Evolutionary conservation across 2,888 invertebrate genomes (phyloP), one percentile per base, ranked within the genome.

Genomic region (Dione juno): DNA sequence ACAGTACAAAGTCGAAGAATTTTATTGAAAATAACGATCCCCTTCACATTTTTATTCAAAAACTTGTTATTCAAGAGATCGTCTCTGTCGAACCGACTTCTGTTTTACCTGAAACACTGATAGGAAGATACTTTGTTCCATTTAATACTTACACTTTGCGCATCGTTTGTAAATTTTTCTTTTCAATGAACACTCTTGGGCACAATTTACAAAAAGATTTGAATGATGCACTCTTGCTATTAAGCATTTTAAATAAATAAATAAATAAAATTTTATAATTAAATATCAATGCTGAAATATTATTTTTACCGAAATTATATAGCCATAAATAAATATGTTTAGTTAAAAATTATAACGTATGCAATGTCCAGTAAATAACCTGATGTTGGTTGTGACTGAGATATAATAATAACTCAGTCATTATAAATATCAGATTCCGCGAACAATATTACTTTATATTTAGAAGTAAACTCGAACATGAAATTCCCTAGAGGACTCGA

Each of bases 1-100:
- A 73, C 71, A 73, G 74, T 72, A 73, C 77, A 77, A 73, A 76
- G 75, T 75, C 72, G 69, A 69, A 71, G 67, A 73, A 72, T 77
- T 76, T 74, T 76, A 76, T 77, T 77, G 80, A 78, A 79, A 84
- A 81, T 83, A 86, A 85, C 80, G 82, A 85, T 79, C 76, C 77
- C 82, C 82, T 82, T 69, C 66, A 69, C 72, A 70, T 75, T 78
- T 78, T 76, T 76, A 76, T 79, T 78, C 70, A 76, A 79, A 65
- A 72, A 74, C 65, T 71, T 74, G 57, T 72, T 72, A 70, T 67
- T 69, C 69, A 70, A 69, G 21, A 61, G 50, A 71, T 69, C 41
- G 67, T 67, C 53, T 72, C 59, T 70, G 66, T 67, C 63, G 52
- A 61, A 69, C 54, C 58, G 52, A 72, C 45, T 69, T 71, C 54